Evolutionary conservation across 2,797 vertebrate genomes (phyloP).

Genomic region (Acestrorhynchus altus): DNA sequence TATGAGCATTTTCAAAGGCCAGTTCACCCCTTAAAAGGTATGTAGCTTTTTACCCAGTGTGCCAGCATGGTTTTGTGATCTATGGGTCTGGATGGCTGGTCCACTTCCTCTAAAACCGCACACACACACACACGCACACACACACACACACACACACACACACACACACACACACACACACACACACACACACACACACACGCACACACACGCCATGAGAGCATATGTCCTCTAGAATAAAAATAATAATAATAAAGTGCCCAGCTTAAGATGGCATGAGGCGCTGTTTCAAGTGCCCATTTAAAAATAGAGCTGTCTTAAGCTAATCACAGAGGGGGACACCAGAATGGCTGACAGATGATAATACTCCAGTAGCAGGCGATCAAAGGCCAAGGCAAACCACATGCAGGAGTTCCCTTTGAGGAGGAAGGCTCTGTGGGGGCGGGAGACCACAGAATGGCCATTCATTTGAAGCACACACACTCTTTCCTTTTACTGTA

Average conservation of each 20-base stretch:
- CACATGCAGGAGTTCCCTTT: conserved; percentile 51
- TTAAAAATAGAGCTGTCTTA: conserved; percentile 53
- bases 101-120: no score
- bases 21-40: no score
- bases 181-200: conserved; percentile 19
- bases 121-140: no score
- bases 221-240: neutral
- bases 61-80: no score
- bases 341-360: conserved; percentile 52
- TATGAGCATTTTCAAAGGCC: no score
- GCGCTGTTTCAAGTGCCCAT: conserved; percentile 30
- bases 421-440: conserved; percentile 36
- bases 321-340: conserved; percentile 59
- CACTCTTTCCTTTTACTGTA: conserved; percentile 28
- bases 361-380: conserved; percentile 53
- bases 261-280: conserved; percentile 43
- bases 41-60: no score
- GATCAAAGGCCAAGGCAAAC: conserved; percentile 55
- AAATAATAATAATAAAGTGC: neutral
- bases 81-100: no score
- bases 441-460: conserved; percentile 28
- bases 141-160: no score
- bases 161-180: conserved; percentile 27
- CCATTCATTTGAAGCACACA: conserved; percentile 44
- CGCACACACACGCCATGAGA: neutral